Conservation (phyloP, 1,140 invertebrate species). For the Steinernema feltiae region DNA sequence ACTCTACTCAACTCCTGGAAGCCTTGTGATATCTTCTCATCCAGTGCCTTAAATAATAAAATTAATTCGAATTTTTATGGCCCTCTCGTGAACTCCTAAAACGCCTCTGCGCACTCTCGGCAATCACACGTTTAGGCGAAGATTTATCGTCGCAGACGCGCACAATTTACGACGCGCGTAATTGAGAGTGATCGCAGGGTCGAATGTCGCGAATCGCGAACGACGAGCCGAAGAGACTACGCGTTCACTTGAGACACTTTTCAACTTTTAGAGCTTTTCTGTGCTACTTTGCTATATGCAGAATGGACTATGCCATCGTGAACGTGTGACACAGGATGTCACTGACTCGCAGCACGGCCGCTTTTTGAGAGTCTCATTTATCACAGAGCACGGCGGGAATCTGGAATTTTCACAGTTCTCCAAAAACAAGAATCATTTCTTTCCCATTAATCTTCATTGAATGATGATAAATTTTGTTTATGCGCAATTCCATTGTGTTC, state of each 20-base stretch:
- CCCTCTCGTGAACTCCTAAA: background rate
- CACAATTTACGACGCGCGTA: constrained; percentile 10
- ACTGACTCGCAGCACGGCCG: no score
- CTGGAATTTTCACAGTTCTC: no score
- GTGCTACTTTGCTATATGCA: background rate
- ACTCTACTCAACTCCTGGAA: background rate
- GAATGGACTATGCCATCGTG: background rate
- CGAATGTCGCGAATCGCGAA: background rate
- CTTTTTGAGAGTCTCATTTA: no score
- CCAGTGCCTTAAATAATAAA: constrained; percentile 9
- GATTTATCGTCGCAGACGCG: background rate
- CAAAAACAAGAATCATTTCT: background rate
- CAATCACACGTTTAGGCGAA: background rate
- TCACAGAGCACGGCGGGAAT: no score
- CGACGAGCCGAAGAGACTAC: no score
- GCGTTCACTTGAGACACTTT: background rate
- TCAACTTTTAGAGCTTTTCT: background rate
- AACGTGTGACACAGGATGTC: no score
- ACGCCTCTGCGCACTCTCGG: background rate
- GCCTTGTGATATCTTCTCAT: background rate
- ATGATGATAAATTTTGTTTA: background rate
- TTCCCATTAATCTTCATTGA: background rate
- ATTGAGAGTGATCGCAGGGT: constrained; percentile 3
- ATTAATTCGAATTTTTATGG: constrained; percentile 9
- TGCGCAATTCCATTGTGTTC: no score